Evolutionary conservation across 2,888 invertebrate species (phyloP).

Genomic region (Notodromas monacha): DNA sequence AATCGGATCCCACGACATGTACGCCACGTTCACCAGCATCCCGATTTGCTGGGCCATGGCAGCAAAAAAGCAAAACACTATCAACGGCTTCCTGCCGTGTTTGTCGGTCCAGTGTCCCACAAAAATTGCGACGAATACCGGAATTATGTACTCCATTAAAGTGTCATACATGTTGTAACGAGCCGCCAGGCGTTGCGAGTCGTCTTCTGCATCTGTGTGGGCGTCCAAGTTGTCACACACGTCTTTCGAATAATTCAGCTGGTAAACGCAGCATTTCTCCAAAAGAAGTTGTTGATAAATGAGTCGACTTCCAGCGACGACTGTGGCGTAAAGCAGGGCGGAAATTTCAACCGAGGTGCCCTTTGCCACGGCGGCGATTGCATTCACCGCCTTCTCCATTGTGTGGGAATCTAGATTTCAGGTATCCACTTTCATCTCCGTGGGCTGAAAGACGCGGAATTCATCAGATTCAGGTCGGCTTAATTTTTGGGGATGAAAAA

Average conservation of each 20-base stretch:
- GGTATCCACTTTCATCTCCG: too few species aligned
- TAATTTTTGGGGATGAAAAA: too few species aligned
- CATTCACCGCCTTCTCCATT: too few species aligned
- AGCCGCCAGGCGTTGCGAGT: conserved; percentile 9
- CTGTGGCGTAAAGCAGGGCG: too few species aligned
- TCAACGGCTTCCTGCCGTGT: conserved; percentile 10
- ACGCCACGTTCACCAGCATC: conserved; percentile 6
- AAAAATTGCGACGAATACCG: conserved; percentile 9
- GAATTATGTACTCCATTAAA: conserved; percentile 9
- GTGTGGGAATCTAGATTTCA: too few species aligned
- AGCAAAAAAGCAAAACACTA: conserved; percentile 8
- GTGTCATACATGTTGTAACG: conserved; percentile 9
- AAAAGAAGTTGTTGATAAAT: too few species aligned
- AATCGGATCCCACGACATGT: conserved; percentile 7
- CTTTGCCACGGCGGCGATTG: too few species aligned
- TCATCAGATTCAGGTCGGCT: too few species aligned
- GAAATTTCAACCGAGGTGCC: too few species aligned
- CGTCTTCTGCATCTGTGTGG: conserved; percentile 4
- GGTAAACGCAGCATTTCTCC: conserved; percentile 10
- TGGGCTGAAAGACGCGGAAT: too few species aligned
- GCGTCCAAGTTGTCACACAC: conserved; percentile 10
- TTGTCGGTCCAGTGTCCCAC: conserved; percentile 11
- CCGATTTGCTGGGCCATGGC: conserved; percentile 8
- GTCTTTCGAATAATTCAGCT: conserved; percentile 8
- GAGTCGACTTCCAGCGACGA: too few species aligned